Percentiles rank a stretch among this genome's conserved stretches.
Evolutionary conservation across 2,113 vertebrate species (phyloP).

Genomic region (Alligator mississippiensis): DNA sequence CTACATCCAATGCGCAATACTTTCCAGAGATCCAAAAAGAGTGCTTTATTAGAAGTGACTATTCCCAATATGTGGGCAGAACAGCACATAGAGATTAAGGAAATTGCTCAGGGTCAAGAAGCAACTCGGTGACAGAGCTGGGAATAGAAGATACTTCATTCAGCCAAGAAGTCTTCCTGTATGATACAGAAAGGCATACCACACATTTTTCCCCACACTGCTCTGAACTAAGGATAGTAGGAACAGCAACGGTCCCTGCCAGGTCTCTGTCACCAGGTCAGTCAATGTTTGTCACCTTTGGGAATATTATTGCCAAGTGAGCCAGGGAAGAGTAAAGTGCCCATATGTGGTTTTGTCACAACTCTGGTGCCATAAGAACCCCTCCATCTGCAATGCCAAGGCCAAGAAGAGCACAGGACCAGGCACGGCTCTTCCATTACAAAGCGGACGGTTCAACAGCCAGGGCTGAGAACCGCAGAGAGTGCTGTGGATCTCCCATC

Average conservation of each 20-base stretch:
- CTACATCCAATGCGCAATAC: background rate
- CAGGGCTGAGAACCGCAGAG: background rate
- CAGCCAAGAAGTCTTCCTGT: background rate
- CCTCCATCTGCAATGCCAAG: background rate
- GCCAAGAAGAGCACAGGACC: background rate
- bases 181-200: background rate
- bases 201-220: rapidly evolving
- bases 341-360: background rate
- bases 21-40: background rate
- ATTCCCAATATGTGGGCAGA: background rate
- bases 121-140: rapidly evolving
- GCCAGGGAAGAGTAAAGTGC: background rate
- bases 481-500: background rate
- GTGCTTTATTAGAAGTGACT: background rate
- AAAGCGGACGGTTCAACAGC: background rate
- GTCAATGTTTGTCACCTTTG: background rate
- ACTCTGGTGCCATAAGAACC: background rate
- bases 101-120: background rate
- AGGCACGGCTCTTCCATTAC: background rate
- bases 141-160: background rate
- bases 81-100: background rate
- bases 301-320: background rate
- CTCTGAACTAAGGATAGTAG: background rate
- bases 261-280: background rate
- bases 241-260: background rate